Conservation (phyloP, 2,797 vertebrate species). For the Novumbra hubbsi region DNA sequence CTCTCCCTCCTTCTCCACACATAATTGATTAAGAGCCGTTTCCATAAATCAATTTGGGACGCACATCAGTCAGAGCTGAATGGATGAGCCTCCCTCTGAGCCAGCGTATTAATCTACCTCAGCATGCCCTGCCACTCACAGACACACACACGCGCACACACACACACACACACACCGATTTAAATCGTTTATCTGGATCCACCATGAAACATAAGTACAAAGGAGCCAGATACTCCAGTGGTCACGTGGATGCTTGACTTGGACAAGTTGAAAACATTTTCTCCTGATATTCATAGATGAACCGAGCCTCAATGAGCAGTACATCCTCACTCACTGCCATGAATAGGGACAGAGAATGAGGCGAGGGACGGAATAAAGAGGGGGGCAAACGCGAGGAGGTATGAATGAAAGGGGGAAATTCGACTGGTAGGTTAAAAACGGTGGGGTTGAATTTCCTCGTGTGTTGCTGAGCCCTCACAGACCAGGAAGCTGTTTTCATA, state of each 20-base stretch:
- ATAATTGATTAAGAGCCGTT: constrained; percentile 97
- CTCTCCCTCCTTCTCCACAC: constrained; percentile 85
- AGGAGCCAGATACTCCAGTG: background rate
- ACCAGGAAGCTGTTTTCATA: constrained; percentile 56
- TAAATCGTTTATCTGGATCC: background rate
- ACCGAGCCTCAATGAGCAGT: constrained; percentile 41
- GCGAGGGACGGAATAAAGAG: constrained; percentile 45
- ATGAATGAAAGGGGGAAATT: constrained; percentile 38
- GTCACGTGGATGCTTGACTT: background rate
- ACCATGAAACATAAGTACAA: background rate
- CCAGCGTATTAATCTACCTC: constrained; percentile 68
- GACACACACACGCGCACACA: constrained; percentile 47
- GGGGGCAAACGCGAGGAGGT: constrained; percentile 27
- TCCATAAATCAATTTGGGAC: constrained; percentile 99
- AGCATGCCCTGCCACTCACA: constrained; percentile 69
- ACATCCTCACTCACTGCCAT: constrained; percentile 21
- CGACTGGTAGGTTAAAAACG: constrained; percentile 26
- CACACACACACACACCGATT: constrained; percentile 18
- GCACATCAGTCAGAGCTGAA: constrained; percentile 99
- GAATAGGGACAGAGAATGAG: constrained; percentile 34
- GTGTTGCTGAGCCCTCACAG: constrained; percentile 51
- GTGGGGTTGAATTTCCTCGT: constrained; percentile 30
- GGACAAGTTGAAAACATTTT: background rate
- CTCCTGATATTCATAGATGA: constrained; percentile 33
- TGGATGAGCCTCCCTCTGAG: constrained; percentile 72